Evolutionary conservation across 2,797 vertebrate genomes (phyloP), one percentile per base, ranked within the genome.

Genomic region (Hypotaenidia okinawae): DNA sequence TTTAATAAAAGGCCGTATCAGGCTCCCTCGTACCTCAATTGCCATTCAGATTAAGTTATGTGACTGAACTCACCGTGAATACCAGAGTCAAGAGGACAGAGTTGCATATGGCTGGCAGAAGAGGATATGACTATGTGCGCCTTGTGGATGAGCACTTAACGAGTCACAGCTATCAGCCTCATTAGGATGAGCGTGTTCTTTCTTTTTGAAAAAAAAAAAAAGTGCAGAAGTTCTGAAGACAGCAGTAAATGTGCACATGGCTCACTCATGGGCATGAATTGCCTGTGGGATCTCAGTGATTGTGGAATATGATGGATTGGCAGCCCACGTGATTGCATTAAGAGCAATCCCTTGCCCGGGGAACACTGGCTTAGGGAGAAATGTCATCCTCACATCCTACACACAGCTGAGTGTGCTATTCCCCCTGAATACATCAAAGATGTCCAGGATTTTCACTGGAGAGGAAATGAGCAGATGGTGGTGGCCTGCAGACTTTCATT

Each of bases 401-500:
- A 33, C 33, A 64, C 49, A 84, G 52, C 22, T 72, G 63, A 67
- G 37, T 28, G 22, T 91, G 35, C 25, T 57, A 0, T 24, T 57
- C 7, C 16, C 4, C 37, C 21, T 54, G 35, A 80, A 54, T 16
- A 67, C 9, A 77, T 25, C 37, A 85, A 51, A 85, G 35, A 64
- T 28, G 4, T 61, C 33, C 58, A 87, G 33, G 18, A 58, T 17
- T 89, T 94, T 72, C 32, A 89, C 51, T 68, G 89, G 64, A 62
- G 16, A 88, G 58, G 28, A 90, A 93, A 66, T 49, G 5, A 91
- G 54, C 62, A 88, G 87, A 30, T 59, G 84, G 43, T 74, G 30
- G 13, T 63, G 68, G 22, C 59, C 47, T 89, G 57, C 59, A 89
- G 74, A 43, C 24, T 84, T 80, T 21, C 39, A 45, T 43, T 63